Evolutionary conservation across 2,113 vertebrate species (phyloP), one percentile per base, ranked within the genome.

Genomic region (Rissa tridactyla): DNA sequence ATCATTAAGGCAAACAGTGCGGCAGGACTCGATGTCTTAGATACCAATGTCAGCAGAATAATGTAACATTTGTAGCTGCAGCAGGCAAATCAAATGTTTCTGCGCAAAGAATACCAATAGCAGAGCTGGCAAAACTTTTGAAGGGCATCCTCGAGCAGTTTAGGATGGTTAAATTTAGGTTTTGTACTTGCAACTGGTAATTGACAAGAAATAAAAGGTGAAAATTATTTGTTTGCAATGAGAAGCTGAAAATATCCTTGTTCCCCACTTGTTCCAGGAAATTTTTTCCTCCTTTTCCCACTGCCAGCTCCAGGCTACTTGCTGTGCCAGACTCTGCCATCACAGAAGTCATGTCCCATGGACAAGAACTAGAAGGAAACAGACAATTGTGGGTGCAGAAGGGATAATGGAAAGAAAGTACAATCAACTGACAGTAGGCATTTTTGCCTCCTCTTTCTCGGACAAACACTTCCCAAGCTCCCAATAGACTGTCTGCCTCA

Each of bases 361-460:
- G 47, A 29, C n/a, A 75, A 79, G 46, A 71, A 66, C 47, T 36
- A 29, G 46, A 70, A 66, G 46, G 25, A 44, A 11, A 17, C 17
- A 72, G 44, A n/a, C 16, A 10, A 8, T 34, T 15, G 11, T 5
- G 25, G 7, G 3, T 4, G 27, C 13, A 10, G 30, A 23, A 42
- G 13, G 32, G 34, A 27, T 42, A 46, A 70, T 10, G 17, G 57
- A 23, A 68, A 49, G 40, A 25, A 55, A 84, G 26, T 44, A 29
- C 3, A 6, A 3, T 38, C 32, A 72, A 11, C 13, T 47, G n/a
- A 13, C 11, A 46, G 6, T 17, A 0, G 0, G 34, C 2, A 10
- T 0, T 72, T 88, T 46, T 72, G 62, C 22, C 47, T 18, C 38
- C 32, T 51, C 29, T 51, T 55, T 68, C 47, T 64, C 22, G 38